Conservation (phyloP, 2,888 invertebrate genomes). For the Andrena bucephala region DNA sequence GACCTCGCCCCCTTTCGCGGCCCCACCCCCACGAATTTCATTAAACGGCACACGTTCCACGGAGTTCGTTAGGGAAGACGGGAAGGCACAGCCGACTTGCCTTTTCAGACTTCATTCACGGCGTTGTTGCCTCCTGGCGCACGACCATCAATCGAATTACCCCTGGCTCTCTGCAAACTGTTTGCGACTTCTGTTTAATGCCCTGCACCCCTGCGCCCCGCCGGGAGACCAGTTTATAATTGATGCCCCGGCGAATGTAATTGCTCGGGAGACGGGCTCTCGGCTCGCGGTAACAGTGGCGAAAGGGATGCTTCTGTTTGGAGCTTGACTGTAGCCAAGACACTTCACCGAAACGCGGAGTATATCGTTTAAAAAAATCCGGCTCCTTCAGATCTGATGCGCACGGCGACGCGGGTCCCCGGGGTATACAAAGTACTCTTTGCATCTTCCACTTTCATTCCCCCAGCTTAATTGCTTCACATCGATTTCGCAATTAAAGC, state of each 20-base stretch:
- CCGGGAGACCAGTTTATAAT: not conserved
- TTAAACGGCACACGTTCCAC: constrained; percentile 62
- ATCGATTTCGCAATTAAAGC: constrained; percentile 32
- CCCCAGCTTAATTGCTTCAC: not conserved
- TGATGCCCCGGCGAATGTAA: not conserved
- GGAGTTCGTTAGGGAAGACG: constrained; percentile 61
- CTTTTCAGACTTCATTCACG: constrained; percentile 20
- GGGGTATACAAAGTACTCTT: not conserved
- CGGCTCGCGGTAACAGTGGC: no score
- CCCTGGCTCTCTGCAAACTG: constrained; percentile 32
- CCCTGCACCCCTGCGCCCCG: not conserved
- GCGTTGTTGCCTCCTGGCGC: constrained; percentile 16
- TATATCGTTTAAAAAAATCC: no score
- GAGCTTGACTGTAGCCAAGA: no score
- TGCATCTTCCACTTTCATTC: not conserved
- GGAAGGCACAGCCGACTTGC: not conserved
- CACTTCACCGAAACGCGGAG: no score
- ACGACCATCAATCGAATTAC: constrained; percentile 49
- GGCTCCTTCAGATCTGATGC: not conserved
- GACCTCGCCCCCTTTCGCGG: constrained; percentile 64
- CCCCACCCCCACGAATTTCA: constrained; percentile 69
- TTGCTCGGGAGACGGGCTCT: not conserved
- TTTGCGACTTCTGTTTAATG: constrained; percentile 36
- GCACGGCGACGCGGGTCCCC: not conserved
- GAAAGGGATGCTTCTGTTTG: no score